Evolutionary conservation across 1,140 invertebrate genomes (phyloP).

Genomic region (Heliconius himera): DNA sequence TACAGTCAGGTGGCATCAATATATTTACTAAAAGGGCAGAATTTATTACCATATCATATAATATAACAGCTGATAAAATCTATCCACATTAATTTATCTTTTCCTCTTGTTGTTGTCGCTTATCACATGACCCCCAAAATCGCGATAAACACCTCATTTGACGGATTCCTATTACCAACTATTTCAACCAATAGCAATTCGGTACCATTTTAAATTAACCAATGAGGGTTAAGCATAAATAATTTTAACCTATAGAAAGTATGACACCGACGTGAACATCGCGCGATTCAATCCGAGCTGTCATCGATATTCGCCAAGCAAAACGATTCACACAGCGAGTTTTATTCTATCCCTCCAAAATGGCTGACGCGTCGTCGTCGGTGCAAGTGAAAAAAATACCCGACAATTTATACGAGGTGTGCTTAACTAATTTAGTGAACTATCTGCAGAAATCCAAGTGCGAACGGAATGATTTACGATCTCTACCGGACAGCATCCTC

Average conservation of each 20-base stretch:
- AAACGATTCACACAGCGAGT: slow-evolving; percentile 61
- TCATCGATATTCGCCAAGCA: slow-evolving; percentile 37
- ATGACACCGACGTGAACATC: slow-evolving; percentile 59
- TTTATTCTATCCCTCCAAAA: slow-evolving; percentile 77
- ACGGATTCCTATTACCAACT: background rate
- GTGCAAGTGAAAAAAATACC: slow-evolving; percentile 76
- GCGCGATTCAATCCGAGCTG: slow-evolving; percentile 51
- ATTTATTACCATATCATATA: background rate
- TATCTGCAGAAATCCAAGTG: slow-evolving; percentile 76
- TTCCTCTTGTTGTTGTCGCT: slow-evolving; percentile 47
- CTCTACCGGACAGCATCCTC: slow-evolving; percentile 83
- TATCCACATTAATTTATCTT: background rate
- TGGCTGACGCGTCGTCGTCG: slow-evolving; percentile 80
- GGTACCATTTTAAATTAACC: background rate
- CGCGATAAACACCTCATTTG: slow-evolving; percentile 21
- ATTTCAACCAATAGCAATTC: background rate
- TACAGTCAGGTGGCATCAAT: too few relatives aligned
- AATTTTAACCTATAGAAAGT: slow-evolving; percentile 39
- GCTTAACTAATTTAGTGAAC: slow-evolving; percentile 79
- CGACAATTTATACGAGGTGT: slow-evolving; percentile 82
- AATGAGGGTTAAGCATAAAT: background rate
- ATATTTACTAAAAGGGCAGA: background rate
- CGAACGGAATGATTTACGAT: slow-evolving; percentile 69
- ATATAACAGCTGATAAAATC: background rate
- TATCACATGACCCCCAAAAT: slow-evolving; percentile 52